A percentile compares a stretch with the other conserved stretches of the same genome.
These are phyloP conservation scores for Bombus breviceps DNA, from an alignment of 1,140 invertebrate genomes.

Conservation along the genomic window DNA sequence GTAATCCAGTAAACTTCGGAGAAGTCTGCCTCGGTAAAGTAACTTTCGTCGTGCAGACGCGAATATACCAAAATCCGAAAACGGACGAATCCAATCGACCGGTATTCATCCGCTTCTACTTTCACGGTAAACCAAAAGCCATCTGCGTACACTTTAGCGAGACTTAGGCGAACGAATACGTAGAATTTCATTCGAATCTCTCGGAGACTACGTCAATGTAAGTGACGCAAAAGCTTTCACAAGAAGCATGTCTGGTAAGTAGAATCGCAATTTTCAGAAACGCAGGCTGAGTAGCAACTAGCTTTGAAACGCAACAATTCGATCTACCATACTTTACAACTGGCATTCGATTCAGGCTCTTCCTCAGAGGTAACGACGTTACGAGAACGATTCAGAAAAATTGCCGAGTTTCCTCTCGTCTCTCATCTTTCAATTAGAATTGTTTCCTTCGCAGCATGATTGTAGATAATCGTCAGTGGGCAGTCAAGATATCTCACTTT, in stretches of 20 bases:
- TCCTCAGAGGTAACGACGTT: neutral
- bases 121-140: neutral
- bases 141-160: neutral
- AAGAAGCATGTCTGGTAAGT: neutral
- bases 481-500: neutral
- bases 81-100: neutral
- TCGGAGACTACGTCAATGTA: neutral
- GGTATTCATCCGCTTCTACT: neutral
- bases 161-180: neutral
- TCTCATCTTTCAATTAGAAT: neutral
- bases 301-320: neutral
- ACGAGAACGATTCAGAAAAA: too few species aligned
- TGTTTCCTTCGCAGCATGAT: neutral
- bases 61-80: neutral
- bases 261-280: neutral
- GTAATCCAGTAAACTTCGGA: conserved; percentile 27
- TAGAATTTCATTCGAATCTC: neutral
- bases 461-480: neutral
- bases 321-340: neutral
- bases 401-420: too few species aligned
- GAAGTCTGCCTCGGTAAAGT: neutral
- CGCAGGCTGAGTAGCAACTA: neutral
- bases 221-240: neutral
- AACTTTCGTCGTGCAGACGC: neutral
- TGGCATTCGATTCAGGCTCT: too few species aligned